A percentile compares a stretch with the other conserved stretches of the same genome.
Evolutionary conservation across 2,888 invertebrate species (phyloP).

Genomic region (Sminthurinus aureus): DNA sequence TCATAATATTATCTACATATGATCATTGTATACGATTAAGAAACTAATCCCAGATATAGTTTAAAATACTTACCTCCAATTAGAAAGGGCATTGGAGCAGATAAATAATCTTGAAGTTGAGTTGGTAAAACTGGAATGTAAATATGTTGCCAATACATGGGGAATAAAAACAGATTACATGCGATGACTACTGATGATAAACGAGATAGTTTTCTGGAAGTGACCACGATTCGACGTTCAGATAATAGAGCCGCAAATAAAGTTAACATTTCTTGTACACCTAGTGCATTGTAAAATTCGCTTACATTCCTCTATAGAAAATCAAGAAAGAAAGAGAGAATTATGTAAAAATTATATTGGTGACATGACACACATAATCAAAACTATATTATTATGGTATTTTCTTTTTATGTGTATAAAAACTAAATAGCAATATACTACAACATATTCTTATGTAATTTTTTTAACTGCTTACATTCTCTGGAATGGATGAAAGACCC

Average conservation of each 20-base stretch:
- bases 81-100: conserved; percentile 98
- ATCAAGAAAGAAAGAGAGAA: conserved; percentile 20
- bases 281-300: conserved; percentile 98
- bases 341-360: not conserved
- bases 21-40: no score
- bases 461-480: conserved; percentile 87
- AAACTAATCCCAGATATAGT: no score
- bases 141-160: conserved; percentile 99
- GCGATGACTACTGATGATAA: conserved; percentile 94
- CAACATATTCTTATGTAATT: no score
- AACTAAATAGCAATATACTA: not conserved
- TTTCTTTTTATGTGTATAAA: no score
- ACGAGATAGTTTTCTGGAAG: conserved; percentile 85
- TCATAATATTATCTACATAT: no score
- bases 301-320: conserved; percentile 85
- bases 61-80: no score
- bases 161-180: conserved; percentile 76
- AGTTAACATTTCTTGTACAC: conserved; percentile 91
- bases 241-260: conserved; percentile 95
- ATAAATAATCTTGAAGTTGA: conserved; percentile 85
- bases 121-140: conserved; percentile 94
- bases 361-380: not conserved
- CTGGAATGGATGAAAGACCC: conserved; percentile 91
- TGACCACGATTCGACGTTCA: conserved; percentile 92
- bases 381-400: no score